These are phyloP conservation scores for Thunnus albacares DNA, from an alignment of 2,797 vertebrate genomes.

Conservation along the genomic window DNA sequence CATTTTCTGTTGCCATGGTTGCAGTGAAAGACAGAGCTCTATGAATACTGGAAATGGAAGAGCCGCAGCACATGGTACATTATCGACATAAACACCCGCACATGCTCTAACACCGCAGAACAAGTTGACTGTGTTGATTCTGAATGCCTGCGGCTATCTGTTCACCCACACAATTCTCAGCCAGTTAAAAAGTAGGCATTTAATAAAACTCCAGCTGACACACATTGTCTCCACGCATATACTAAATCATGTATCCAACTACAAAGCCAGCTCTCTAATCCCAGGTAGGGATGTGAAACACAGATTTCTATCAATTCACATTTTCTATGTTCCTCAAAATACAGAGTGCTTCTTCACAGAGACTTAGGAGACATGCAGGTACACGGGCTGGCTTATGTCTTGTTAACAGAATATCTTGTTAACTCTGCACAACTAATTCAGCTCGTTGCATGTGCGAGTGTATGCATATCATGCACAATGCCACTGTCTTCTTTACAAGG, in stretches of 20 bases:
- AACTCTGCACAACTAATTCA: slow-evolving; percentile 21
- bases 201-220: slow-evolving; percentile 72
- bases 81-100: slow-evolving; percentile 77
- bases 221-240: slow-evolving; percentile 54
- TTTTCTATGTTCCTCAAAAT: slow-evolving; percentile 23
- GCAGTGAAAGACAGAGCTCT: slow-evolving; percentile 74
- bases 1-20: slow-evolving; percentile 84
- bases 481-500: slow-evolving; percentile 29
- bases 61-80: slow-evolving; percentile 73
- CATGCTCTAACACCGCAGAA: slow-evolving; percentile 67
- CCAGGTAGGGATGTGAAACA: slow-evolving; percentile 8
- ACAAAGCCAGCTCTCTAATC: slow-evolving; percentile 6
- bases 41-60: slow-evolving; percentile 81
- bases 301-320: slow-evolving; percentile 33
- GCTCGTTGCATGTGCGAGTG: not conserved
- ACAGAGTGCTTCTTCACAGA: slow-evolving; percentile 6
- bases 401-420: slow-evolving; percentile 46
- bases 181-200: slow-evolving; percentile 69
- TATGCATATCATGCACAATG: not conserved
- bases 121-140: slow-evolving; percentile 65
- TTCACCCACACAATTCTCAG: slow-evolving; percentile 69
- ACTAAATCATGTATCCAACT: slow-evolving; percentile 36
- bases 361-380: slow-evolving; percentile 9
- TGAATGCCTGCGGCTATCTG: slow-evolving; percentile 67
- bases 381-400: not conserved